Base-by-base conservation (phyloP, 2,113 vertebrate genomes). In the Syngnathus floridae region DNA sequence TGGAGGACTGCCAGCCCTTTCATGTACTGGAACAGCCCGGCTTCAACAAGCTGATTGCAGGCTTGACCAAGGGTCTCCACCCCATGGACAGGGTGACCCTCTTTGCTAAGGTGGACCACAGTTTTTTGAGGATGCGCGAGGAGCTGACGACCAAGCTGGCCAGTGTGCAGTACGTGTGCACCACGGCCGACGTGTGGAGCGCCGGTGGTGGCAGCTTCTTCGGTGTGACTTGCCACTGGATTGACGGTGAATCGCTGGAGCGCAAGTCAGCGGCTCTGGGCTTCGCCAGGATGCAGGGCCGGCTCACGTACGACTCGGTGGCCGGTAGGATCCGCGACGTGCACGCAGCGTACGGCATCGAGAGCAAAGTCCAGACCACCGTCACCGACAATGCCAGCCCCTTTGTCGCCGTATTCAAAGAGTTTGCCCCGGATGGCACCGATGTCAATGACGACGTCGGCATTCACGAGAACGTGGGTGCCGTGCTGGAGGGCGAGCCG, bases 221-320 rank as follows among this genome's bases (percentile, higher is more conserved):
- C 3, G 88, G 85, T 51, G 88, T 90, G 87, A 90, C 89, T 4
- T 90, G 88, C 36, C 87, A 90, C 83, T 90, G 89, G 88, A 89
- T 89, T 6, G 85, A 90, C 13, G 0, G 35, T 0, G 38, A 61
- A 1, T 76, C 84, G 7, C 16, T 90, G 71, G 88, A 90, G 77
- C 83, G 87, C 70, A 89, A 87, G 26, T 90, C 88, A 0, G 87
- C 85, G 0, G 85, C 87, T 3, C 75, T 90, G 66, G 87, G 75
- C 3, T 91, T 89, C 10, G 69, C 84, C 0, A 71, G 81, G 55
- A 79, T 90, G 55, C 82, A 77, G 43, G 84, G 83, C 31, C 66
- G 71, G 1, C 79, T 87, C 78, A 83, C 85, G 0, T 82, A 83
- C 0, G 88, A 88, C 73, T 70, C 65, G n/a, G 75, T 90, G 0